Evolutionary conservation across 2,113 vertebrate genomes (phyloP), one percentile per base, ranked within the genome.

Genomic region (Syngnathus floridae): DNA sequence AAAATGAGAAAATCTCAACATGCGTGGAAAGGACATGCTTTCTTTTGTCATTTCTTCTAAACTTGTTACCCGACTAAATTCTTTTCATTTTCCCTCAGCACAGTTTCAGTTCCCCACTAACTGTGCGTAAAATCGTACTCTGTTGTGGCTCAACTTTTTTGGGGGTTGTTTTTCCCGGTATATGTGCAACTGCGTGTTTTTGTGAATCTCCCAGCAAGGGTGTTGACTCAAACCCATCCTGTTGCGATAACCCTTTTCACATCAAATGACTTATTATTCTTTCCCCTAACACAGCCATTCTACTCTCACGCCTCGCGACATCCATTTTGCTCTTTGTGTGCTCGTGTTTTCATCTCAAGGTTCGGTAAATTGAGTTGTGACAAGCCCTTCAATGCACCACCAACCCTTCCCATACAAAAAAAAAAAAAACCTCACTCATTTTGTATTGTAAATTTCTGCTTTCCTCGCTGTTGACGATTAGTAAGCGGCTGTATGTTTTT

Each of bases 401-500:
- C 74, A 59, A 62, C 79, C 11, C 40, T 83, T 88, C 87, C 83
- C 87, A 87, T 57, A 65, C 60, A 31, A 22, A 70, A 76, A 76
- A 76, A 72, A 26, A 31, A 31, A 3, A 31, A 31, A 31, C 26
- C 26, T 65, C 35, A 17, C 65, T 38, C 26, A 79, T 83, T 86
- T 88, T 87, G 66, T 89, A 80, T 81, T 88, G 83, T 89, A 87
- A 80, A 82, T 84, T 72, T 77, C 77, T 76, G 64, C 75, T 72
- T 60, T 62, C 68, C 72, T 66, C 56, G 70, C 73, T 72, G 82
- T 82, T 86, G 77, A 72, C 75, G 82, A 82, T 89, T 84, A 82
- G 73, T 86, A 88, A 88, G 71, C 76, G 72, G 75, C 69, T 84
- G 83, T 88, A 78, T 80, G 60, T 79, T 77, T 31, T 88, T 84